Conservation (phyloP, 2,113 vertebrate genomes). For the Bufo bufo region DNA sequence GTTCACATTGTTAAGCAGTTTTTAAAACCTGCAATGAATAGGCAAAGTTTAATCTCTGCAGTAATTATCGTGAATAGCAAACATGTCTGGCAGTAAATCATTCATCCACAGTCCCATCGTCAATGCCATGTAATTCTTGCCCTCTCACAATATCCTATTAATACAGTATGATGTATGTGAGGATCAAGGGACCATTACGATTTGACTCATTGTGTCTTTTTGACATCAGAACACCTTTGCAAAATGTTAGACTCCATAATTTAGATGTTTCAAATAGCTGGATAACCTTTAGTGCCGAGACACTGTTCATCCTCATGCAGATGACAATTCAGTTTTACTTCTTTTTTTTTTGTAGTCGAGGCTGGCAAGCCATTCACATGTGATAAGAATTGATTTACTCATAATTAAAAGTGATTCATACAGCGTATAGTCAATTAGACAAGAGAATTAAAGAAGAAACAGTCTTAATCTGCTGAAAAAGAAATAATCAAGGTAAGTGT, state of each 20-base stretch:
- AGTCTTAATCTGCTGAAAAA: conserved; percentile 17
- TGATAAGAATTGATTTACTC: conserved; percentile 35
- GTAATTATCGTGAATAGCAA: conserved; percentile 13
- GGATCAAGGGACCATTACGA: conserved; percentile 29
- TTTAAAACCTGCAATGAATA: neutral
- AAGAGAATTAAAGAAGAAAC: neutral
- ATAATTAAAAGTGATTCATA: conserved; percentile 46
- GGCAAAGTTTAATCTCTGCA: neutral
- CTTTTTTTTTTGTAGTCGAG: conserved; percentile 6
- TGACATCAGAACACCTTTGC: conserved; percentile 24
- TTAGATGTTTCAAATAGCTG: conserved; percentile 20
- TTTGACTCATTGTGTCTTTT: conserved; percentile 45
- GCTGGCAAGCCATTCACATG: conserved; percentile 15
- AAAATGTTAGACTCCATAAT: conserved; percentile 47
- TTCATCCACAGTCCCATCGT: neutral
- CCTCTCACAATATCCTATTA: conserved; percentile 12
- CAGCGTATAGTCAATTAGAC: conserved; percentile 1
- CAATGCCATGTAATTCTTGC: conserved; percentile 31
- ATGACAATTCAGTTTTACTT: conserved; percentile 25
- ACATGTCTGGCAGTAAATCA: conserved; percentile 11
- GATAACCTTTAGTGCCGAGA: conserved; percentile 31
- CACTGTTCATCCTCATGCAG: conserved; percentile 21
- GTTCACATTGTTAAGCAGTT: neutral
- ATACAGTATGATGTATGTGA: conserved; percentile 26
- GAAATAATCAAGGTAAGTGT: conserved; percentile 33